A percentile compares a stretch with the other conserved stretches of the same genome.
Evolutionary conservation across 2,113 vertebrate genomes (phyloP).

Genomic region (Phylloscopus trochiloides): DNA sequence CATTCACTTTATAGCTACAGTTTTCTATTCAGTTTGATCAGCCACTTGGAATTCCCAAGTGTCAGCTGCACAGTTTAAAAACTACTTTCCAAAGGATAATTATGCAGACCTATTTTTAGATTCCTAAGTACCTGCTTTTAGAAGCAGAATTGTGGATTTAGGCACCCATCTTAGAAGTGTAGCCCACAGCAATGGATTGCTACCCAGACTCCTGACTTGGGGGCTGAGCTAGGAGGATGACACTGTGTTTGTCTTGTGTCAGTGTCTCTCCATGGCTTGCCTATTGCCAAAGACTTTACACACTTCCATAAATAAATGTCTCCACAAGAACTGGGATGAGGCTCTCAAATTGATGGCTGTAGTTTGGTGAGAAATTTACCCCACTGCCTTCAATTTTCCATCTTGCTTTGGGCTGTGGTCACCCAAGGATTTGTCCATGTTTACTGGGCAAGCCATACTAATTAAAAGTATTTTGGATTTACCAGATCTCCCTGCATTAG

Average conservation of each 20-base stretch:
- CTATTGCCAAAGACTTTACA: not conserved
- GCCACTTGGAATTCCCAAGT: conserved; percentile 67
- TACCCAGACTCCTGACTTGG: not conserved
- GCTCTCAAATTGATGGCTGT: not conserved
- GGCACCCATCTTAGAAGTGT: not conserved
- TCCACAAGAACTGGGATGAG: not conserved
- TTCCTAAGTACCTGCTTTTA: conserved; percentile 56
- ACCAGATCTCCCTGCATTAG: not conserved
- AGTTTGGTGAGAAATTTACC: not conserved
- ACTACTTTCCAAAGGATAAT: conserved; percentile 55
- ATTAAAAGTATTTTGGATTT: not conserved
- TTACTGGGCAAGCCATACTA: not conserved
- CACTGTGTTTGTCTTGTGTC: not conserved
- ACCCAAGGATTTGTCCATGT: not conserved
- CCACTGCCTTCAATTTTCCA: not conserved
- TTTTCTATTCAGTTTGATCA: conserved; percentile 66
- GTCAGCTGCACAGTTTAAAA: conserved; percentile 57
- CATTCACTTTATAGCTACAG: conserved; percentile 61
- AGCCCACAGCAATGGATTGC: not conserved
- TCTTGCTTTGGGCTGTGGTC: not conserved
- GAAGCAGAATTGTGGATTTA: conserved; percentile 23
- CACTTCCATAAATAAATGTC: not conserved
- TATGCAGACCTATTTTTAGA: conserved; percentile 51
- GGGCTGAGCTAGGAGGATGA: not conserved
- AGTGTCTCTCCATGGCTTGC: not conserved